Evolutionary conservation across 2,888 invertebrate genomes (phyloP).

Genomic region (Campoplex nolae): DNA sequence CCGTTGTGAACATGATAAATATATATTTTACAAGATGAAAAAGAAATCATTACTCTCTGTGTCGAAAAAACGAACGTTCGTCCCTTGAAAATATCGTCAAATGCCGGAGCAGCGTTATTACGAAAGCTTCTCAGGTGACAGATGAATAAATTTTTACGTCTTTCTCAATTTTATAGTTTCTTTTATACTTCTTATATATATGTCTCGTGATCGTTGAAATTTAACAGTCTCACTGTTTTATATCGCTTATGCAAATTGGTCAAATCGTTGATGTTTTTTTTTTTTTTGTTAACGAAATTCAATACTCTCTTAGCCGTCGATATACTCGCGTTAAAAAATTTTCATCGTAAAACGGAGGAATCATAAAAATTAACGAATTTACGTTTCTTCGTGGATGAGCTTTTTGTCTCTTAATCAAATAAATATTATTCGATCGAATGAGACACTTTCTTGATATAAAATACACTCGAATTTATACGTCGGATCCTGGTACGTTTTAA

Average conservation of each 20-base stretch:
- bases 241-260: slow-evolving; percentile 11
- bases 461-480: slow-evolving; percentile 2
- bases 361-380: not conserved
- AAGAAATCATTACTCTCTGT: not conserved
- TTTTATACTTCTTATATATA: not conserved
- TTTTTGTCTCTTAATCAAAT: not conserved
- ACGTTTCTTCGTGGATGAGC: not conserved
- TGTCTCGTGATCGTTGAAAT: not conserved
- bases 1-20: no score
- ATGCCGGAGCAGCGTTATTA: slow-evolving; percentile 9
- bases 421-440: slow-evolving; percentile 3
- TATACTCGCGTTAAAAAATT: not conserved
- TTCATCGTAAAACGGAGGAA: not conserved
- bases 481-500: not conserved
- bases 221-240: slow-evolving; percentile 13
- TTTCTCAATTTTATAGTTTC: not conserved
- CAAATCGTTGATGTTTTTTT: not conserved
- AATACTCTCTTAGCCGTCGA: not conserved
- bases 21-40: not conserved
- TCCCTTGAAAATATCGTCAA: not conserved
- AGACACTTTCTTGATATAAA: not conserved
- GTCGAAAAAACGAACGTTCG: not conserved
- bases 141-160: slow-evolving; percentile 18
- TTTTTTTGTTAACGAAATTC: not conserved
- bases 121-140: not conserved